Base-by-base conservation (phyloP, 2,888 invertebrate species). In the Callimorpha dominula region DNA sequence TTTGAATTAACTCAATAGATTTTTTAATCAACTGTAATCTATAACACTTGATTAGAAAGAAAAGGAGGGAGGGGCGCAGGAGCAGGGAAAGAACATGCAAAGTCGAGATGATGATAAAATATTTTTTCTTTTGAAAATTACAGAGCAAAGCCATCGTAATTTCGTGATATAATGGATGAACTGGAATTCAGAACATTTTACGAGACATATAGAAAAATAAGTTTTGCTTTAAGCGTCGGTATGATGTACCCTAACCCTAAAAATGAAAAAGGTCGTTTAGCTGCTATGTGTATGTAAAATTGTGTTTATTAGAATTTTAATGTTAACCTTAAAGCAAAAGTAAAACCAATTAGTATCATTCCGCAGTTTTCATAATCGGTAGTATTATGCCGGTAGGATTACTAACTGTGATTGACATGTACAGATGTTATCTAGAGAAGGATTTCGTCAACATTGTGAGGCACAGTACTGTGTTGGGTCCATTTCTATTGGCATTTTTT, bases 401-500 rank as follows among this genome's bases (percentile, higher is more conserved):
- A 0, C 78, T 88, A 71, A 79, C 89, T 0, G 15, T 87, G 0
- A 49, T 85, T 0, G 93, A 93, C 62, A 87, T 91, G 42, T 89
- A 85, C 78, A 70, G 76, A 3, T 83, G 82, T 4, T 88, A 86
- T 87, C 6, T 78, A 43, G 64, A 54, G 0, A 70, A 79, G 0
- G 93, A 94, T 63, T 77, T 90, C 0, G 79, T 91, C n/a, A 92
- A 91, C 60, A 84, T 92, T 0, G 90, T 93, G 57, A 79, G 93
- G n/a, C 93, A 93, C 20, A 88, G 87, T 79, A 93, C 93, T 0
- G 83, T 93, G 0, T 15, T 89, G 0, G 93, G 92, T 0, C 94
- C 94, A 0, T 91, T 92, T 20, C 46, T 90, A 4, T 90, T 82
- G 0, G 88, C 87, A 3, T 85, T 91, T 49, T 76, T 89, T 11